Evolutionary conservation across 2,113 vertebrate species (phyloP).

Genomic region (Macrotis lagotis): DNA sequence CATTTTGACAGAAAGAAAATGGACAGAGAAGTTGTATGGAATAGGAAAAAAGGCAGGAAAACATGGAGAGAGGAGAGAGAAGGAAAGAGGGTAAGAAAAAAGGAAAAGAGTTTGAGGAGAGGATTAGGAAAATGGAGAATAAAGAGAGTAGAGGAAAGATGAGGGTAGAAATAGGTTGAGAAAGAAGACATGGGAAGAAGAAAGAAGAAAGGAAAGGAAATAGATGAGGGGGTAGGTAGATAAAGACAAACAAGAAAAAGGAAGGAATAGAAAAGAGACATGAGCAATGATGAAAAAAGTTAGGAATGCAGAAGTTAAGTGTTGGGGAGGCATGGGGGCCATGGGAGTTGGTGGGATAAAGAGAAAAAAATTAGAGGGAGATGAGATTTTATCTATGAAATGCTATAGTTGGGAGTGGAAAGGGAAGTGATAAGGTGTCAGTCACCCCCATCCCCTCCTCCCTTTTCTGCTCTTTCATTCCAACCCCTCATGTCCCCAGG

Average conservation of each 20-base stretch:
- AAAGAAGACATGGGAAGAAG: not conserved
- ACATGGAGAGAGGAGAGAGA: not conserved
- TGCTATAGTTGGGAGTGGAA: not conserved
- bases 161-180: not conserved
- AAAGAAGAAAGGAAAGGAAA: not conserved
- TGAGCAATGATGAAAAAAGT: not conserved
- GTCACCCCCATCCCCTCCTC: not conserved
- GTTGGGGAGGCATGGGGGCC: not conserved
- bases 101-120: not conserved
- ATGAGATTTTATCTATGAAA: conserved; percentile 21
- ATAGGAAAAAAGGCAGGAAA: not conserved
- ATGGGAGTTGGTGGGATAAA: not conserved
- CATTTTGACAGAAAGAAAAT: conserved; percentile 34
- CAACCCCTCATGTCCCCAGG: conserved; percentile 52
- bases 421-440: conserved; percentile 32
- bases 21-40: not conserved
- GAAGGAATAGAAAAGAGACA: not conserved
- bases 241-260: not conserved
- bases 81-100: not conserved
- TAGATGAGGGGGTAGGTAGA: not conserved
- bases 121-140: not conserved
- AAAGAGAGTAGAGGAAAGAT: not conserved
- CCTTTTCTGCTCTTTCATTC: conserved; percentile 42
- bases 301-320: not conserved
- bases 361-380: not conserved